Evolutionary conservation across 2,113 vertebrate genomes (phyloP), one percentile per base, ranked within the genome.

Genomic region (Thunnus maccoyii): DNA sequence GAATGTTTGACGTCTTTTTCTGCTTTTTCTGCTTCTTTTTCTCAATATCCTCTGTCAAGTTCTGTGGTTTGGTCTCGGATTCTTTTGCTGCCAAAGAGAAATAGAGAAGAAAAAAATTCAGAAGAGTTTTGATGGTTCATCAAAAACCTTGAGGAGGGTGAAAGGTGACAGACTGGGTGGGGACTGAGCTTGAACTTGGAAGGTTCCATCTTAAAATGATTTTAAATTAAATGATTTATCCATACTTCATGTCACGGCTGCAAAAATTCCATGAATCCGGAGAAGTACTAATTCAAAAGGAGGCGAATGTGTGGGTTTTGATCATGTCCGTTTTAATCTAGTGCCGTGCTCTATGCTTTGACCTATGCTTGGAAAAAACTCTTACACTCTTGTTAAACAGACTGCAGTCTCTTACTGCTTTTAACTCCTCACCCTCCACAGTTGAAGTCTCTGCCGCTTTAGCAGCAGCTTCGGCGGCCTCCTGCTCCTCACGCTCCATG

Each of bases 401-500:
- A 27, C 9, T 36, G 8, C 2, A 66, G 2, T 18, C 16, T 36
- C 2, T 30, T 6, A 30, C 20, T 47, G 54, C 75, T 79, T 20
- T 64, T n/a, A 46, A 20, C 13, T 77, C 52, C 93, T 92, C 61
- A 93, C 93, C 94, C 41, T 92, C 55, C 64, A 9, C 3, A 20
- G 77, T 15, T 46, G 78, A n/a, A 48, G 25, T 62, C 73, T 76
- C 78, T 54, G 80, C 87, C 54, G 84, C 84, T 76, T 72, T 87
- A 30, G 88, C 81, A 36, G 94, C 91, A 32, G 89, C 87, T 85
- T 91, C 76, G 0, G 85, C 87, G 0, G 80, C 88, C 73, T 88
- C 72, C 76, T 93, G 88, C 66, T 96, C 95, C 85, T 95, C 93
- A 0, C 90, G 90, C 72, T 96, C 95, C 85, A 96, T 86, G 55